Evolutionary conservation across 2,113 vertebrate species (phyloP), one percentile per base, ranked within the genome.

Genomic region (Apistogramma diplotaenia): DNA sequence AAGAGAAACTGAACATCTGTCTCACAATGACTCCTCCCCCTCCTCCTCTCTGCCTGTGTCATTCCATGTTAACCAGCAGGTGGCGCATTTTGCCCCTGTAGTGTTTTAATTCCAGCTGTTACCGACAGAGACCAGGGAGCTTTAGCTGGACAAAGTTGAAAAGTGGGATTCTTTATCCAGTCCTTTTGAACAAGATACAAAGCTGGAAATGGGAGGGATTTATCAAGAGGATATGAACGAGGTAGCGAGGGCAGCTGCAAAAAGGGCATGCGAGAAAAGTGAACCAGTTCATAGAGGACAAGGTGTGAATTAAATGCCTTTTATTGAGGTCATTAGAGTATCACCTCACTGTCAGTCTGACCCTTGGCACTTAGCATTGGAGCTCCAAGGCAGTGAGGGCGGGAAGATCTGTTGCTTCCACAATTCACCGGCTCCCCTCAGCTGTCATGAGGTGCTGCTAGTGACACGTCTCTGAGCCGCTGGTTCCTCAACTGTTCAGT

Each of bases 291-390:
- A 78, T 85, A 77, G 82, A 85, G 82, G 40, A 82, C 67, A 74
- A 85, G 87, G 93, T 93, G 94, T 86, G 91, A 94, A 91, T 91
- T 82, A 93, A 93, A 85, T 74, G 84, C 72, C 83, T 82, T 87
- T 94, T 95, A 91, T 92, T 90, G 89, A 91, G 85, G 91, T 92
- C 89, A 93, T 95, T 94, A 91, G 88, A 84, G 85, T 90, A 58
- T 89, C 93, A 92, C 88, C 86, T 93, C 81, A 49, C 86, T 91
- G 94, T 90, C 72, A 90, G 87, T 59, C 76, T 85, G 82, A 84
- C 80, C 67, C 43, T 76, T 35, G 81, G 65, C 89, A 91, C 91
- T 94, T 94, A 73, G 78, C 90, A 89, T 85, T 65, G 53, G 77
- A 82, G 13, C 88, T 92, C 83, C 79, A 92, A 93, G 80, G 75